Evolutionary conservation across 2,888 invertebrate genomes (phyloP), one percentile per base, ranked within the genome.

Genomic region (Meteorus colon): DNA sequence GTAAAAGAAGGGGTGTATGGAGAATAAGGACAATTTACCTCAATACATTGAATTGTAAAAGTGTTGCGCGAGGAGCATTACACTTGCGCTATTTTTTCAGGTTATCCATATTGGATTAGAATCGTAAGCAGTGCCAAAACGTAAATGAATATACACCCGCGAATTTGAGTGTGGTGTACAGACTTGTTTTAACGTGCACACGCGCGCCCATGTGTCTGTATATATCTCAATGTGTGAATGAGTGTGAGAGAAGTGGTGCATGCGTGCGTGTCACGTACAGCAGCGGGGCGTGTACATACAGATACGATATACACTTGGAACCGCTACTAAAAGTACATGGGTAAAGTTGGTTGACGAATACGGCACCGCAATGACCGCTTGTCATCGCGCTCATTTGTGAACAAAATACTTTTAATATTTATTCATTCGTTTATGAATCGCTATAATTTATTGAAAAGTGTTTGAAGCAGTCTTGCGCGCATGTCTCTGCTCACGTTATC

Each of bases 241-340:
- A 29, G 75, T 73, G 80, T 77, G 81, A 74, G 81, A 77, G 78
- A 79, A 78, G 78, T 73, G 78, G 82, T 81, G 79, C 82, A 81
- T 82, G 84, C 80, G 77, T 81, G 81, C 79, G 81, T 81, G 82
- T 84, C 86, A 85, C 85, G 85, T 85, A 85, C 84, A 45, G 48
- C 34, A 65, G 69, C 74, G 84, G 86, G 87, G 87, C 87, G 87
- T 87, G 88, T 87, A 85, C 86, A 82, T 85, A 84, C 85, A 85
- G 85, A 84, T 83, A 84, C 80, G 81, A 82, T 82, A 81, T 80
- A 79, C 75, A 70, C 75, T 77, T 60, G 77, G 79, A 66, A 55
- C 55, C 55, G 55, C 80, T 72, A 77, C 74, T 76, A 78, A 41
- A 77, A 76, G 84, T 79, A 55, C 55, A 78, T 68, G 77, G 77